Conservation (phyloP, 2,113 vertebrate genomes). For the Phycodurus eques region DNA sequence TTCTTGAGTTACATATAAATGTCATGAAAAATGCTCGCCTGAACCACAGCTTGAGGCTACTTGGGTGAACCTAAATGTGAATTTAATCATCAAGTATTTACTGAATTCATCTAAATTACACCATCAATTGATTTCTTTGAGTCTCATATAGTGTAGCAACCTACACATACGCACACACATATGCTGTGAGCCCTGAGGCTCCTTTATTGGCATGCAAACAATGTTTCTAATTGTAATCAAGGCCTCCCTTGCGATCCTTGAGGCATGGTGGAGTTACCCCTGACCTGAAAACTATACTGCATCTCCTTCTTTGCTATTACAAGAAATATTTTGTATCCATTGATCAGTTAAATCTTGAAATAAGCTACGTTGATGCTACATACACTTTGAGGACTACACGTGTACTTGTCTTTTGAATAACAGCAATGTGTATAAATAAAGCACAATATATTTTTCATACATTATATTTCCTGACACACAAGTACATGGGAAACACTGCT, state of each 20-base stretch:
- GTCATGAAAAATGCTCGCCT: neutral
- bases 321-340: neutral
- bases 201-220: constrained; percentile 51
- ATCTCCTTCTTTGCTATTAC: neutral
- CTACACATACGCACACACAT: neutral
- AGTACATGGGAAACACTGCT: too few species aligned
- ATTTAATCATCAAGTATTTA: constrained; percentile 36
- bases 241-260: constrained; percentile 35
- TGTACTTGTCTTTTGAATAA: too few species aligned
- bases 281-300: neutral
- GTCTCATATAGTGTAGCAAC: constrained; percentile 11
- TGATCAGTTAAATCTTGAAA: neutral
- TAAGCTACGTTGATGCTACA: neutral
- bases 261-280: constrained; percentile 15
- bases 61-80: constrained; percentile 23
- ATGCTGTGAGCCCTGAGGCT: constrained; percentile 26
- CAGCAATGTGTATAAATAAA: too few species aligned
- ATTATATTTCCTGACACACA: too few species aligned
- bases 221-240: constrained; percentile 37
- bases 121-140: constrained; percentile 38
- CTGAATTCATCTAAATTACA: constrained; percentile 39
- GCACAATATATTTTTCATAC: too few species aligned
- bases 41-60: neutral
- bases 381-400: too few species aligned
- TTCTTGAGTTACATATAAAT: too few species aligned